Percentiles rank a stretch among this genome's conserved stretches.
These are phyloP conservation scores for Bombus sibiricus DNA, from an alignment of 1,140 invertebrate species.

Conservation along the genomic window DNA sequence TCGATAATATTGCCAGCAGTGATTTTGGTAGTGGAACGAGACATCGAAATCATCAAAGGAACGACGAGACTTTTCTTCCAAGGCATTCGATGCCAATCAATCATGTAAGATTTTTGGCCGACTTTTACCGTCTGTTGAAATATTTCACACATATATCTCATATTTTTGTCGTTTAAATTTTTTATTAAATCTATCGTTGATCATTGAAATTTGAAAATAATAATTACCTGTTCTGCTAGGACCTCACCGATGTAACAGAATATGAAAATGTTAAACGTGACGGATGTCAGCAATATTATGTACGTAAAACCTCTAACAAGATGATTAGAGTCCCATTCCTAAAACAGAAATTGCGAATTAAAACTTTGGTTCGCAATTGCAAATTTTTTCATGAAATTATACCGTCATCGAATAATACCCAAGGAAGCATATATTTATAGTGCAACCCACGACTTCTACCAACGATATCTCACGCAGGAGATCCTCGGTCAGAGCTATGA, in stretches of 20 bases:
- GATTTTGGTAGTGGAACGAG: constrained; percentile 56
- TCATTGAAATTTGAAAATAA: background rate
- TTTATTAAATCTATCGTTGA: background rate
- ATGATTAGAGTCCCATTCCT: constrained; percentile 65
- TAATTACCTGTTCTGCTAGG: constrained; percentile 63
- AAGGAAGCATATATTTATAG: constrained; percentile 72
- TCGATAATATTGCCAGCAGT: constrained; percentile 67
- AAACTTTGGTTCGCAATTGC: background rate
- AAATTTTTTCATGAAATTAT: background rate
- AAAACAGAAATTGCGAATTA: constrained; percentile 19
- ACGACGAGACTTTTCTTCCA: constrained; percentile 49
- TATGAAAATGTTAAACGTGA: constrained; percentile 70
- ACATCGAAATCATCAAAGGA: constrained; percentile 67
- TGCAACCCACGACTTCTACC: constrained; percentile 72
- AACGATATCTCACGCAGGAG: constrained; percentile 70
- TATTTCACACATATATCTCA: background rate
- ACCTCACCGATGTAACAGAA: constrained; percentile 73
- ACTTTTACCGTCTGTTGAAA: constrained; percentile 55
- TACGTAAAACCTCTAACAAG: constrained; percentile 35
- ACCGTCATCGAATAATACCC: constrained; percentile 73
- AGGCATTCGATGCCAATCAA: constrained; percentile 65
- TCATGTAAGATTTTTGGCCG: constrained; percentile 62
- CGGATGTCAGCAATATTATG: constrained; percentile 52
- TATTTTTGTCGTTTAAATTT: background rate
- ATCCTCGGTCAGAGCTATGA: constrained; percentile 61